Conservation (phyloP, 2,113 vertebrate species). For the Gavia stellata region DNA sequence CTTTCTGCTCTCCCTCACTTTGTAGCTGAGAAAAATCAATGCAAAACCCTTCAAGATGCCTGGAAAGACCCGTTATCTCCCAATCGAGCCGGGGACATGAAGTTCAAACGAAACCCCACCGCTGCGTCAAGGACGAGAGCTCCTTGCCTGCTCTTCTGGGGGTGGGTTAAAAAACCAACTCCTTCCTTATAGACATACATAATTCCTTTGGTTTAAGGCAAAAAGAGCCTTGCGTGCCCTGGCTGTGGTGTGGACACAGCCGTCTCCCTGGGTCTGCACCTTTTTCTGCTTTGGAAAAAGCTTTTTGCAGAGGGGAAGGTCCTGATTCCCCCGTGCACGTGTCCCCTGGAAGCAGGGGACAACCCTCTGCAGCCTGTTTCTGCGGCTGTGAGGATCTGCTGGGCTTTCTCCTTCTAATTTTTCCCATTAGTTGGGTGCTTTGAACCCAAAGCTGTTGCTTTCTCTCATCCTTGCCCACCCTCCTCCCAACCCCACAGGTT, state of each 20-base stretch:
- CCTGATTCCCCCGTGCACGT: fast-evolving
- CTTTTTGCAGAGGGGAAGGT: background rate
- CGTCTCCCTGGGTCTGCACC: fast-evolving
- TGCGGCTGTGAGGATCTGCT: background rate
- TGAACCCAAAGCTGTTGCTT: background rate
- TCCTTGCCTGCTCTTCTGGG: background rate
- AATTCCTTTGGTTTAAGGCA: background rate
- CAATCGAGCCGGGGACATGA: background rate
- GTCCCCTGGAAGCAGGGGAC: background rate
- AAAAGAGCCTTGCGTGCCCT: background rate
- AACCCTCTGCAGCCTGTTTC: background rate
- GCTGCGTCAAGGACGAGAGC: background rate
- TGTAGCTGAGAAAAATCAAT: slow-evolving; percentile 23
- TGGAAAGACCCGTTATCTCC: background rate
- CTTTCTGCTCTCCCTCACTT: background rate
- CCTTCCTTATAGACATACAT: fast-evolving
- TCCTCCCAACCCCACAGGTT: fast-evolving
- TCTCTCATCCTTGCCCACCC: background rate
- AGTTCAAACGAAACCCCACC: background rate
- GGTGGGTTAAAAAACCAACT: background rate
- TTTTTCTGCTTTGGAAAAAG: background rate
- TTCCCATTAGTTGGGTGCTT: background rate
- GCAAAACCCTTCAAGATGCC: background rate
- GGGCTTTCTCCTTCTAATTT: background rate
- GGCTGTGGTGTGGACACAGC: background rate